These are phyloP conservation scores for Atta texana DNA, from an alignment of 1,140 invertebrate genomes.

Conservation along the genomic window DNA sequence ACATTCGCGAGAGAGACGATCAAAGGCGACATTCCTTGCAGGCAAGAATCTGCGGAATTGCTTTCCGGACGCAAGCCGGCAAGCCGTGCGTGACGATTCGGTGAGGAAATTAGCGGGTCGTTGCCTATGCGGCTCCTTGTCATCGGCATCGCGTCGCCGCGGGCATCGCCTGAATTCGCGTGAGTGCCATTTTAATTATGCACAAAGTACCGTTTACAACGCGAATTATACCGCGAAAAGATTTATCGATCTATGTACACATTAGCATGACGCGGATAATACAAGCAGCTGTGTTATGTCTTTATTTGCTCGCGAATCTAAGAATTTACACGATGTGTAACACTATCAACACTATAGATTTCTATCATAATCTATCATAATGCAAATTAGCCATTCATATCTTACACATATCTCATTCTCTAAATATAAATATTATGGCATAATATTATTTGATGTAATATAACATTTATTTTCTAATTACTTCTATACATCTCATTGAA, in stretches of 20 bases:
- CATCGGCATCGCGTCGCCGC: constrained; percentile 33
- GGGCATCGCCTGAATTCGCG: constrained; percentile 46
- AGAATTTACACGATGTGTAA: not conserved
- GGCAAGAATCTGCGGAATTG: constrained; percentile 77
- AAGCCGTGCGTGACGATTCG: constrained; percentile 71
- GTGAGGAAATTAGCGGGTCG: constrained; percentile 74
- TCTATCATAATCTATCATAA: not conserved
- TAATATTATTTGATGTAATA: not conserved
- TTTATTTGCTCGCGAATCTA: not conserved
- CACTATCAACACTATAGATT: not conserved
- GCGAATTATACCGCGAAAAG: constrained; percentile 32
- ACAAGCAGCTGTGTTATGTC: not conserved
- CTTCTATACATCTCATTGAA: not conserved
- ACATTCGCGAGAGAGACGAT: constrained; percentile 72
- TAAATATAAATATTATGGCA: not conserved
- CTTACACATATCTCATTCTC: not conserved
- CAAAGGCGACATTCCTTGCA: constrained; percentile 76
- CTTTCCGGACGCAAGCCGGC: constrained; percentile 68
- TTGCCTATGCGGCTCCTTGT: constrained; percentile 45
- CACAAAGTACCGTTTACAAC: constrained; percentile 48
- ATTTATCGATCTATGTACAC: constrained; percentile 31
- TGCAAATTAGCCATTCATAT: not conserved
- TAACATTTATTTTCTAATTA: not conserved
- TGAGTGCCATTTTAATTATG: constrained; percentile 54
- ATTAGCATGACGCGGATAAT: not conserved